Percentiles rank a stretch among this genome's conserved stretches.
Conservation (phyloP, 2,888 invertebrate genomes). For the Lasioglossum vierecki region DNA sequence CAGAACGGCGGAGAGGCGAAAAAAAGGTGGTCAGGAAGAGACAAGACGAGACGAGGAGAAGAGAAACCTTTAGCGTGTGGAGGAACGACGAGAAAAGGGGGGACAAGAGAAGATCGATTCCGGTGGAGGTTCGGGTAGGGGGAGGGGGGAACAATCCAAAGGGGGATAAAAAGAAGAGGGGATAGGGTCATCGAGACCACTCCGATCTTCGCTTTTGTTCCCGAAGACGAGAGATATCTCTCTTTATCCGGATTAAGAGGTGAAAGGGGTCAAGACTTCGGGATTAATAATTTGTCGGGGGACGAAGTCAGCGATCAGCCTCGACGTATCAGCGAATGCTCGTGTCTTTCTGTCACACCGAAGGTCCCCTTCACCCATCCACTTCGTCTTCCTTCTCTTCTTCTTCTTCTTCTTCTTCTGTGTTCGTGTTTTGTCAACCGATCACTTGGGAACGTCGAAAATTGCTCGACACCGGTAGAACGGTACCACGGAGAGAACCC, state of each 20-base stretch:
- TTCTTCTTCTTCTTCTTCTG: neutral
- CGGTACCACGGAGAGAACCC: constrained; percentile 27
- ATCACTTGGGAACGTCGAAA: constrained; percentile 37
- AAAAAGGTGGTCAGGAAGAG: constrained; percentile 15
- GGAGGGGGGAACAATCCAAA: neutral
- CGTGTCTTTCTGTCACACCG: constrained; percentile 58
- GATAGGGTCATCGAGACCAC: constrained; percentile 49
- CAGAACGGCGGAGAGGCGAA: neutral
- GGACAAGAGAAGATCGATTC: neutral
- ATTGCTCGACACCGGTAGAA: constrained; percentile 37
- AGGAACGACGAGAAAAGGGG: constrained; percentile 21
- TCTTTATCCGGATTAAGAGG: constrained; percentile 77
- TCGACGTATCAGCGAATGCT: constrained; percentile 60
- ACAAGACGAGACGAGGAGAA: neutral
- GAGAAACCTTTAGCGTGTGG: neutral
- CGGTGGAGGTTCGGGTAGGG: neutral
- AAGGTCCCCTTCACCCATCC: neutral
- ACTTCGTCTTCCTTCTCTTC: neutral
- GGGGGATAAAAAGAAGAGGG: constrained; percentile 23
- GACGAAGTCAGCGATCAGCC: constrained; percentile 63
- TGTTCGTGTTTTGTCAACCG: constrained; percentile 46
- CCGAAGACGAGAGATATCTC: constrained; percentile 73
- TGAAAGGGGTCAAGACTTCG: constrained; percentile 71
- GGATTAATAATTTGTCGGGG: constrained; percentile 79
- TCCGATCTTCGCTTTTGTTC: constrained; percentile 70